Evolutionary conservation across 1,140 invertebrate species (phyloP), one percentile per base, ranked within the genome.

Genomic region (Pararge aegeria): DNA sequence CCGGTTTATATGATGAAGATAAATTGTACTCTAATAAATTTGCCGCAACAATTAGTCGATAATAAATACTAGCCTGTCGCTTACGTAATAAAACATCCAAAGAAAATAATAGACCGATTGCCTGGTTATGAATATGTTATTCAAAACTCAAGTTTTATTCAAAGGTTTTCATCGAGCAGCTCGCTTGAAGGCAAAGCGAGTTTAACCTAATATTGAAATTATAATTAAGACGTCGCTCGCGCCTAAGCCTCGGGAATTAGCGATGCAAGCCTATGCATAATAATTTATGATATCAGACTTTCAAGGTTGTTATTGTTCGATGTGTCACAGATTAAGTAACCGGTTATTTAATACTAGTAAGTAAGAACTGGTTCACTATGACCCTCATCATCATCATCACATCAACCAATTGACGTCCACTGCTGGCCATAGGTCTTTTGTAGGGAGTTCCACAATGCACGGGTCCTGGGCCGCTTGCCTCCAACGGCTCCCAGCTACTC

Each of bases 201-300:
- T 20, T 16, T 42, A 42, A 16, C 38, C 42, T 20, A 46, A 46
- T 46, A 46, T 46, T 46, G 42, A 46, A 46, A 46, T 46, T 46
- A 20, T 46, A 20, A 46, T 19, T 46, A 20, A 12, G 42, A 18
- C 18, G 42, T 10, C 38, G 38, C n/a, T n/a, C 42, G 16, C 42
- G 19, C 42, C 18, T 46, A 46, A 46, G 42, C 42, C 42, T 16
- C 0, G 18, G 16, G 42, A 10, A 20, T 46, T 46, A 46, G 42
- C 20, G 16, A 46, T 46, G 42, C 42, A 46, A 46, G 42, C 42
- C 42, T 46, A 18, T 20, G 42, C 42, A 46, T 46, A 46, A 46
- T 20, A 46, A 46, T 46, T 34, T 46, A 42, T 42, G 38, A 42
- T 42, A 42, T 42, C 13, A 42, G 13, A 42, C 38, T 42, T 18